Conservation (phyloP, 2,797 vertebrate genomes). For the Chaenodraco wilsoni region DNA sequence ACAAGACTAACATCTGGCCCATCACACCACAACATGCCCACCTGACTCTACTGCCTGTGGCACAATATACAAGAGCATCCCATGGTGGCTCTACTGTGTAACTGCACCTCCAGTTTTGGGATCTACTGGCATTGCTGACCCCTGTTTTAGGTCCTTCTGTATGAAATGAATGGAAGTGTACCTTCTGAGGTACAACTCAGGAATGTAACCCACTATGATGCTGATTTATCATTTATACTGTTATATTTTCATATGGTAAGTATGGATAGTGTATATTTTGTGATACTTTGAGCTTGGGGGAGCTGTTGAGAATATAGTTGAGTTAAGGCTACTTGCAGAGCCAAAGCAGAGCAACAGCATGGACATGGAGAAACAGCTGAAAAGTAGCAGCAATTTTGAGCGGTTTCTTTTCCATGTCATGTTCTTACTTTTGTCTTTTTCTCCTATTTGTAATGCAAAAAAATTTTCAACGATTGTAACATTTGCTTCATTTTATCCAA, state of each 20-base stretch:
- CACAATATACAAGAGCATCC: slow-evolving; percentile 67
- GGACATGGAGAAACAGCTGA: slow-evolving; percentile 64
- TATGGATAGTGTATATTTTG: slow-evolving; percentile 52
- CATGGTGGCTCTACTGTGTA: slow-evolving; percentile 60
- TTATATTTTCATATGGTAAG: slow-evolving; percentile 72
- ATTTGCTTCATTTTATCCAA: slow-evolving; percentile 48
- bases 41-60: slow-evolving; percentile 47
- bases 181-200: slow-evolving; percentile 51
- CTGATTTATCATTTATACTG: slow-evolving; percentile 54
- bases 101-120: slow-evolving; percentile 39
- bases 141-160: slow-evolving; percentile 21
- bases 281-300: slow-evolving; percentile 22
- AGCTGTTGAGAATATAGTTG: slow-evolving; percentile 49
- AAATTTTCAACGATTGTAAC: slow-evolving; percentile 34
- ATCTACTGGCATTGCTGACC: slow-evolving; percentile 11
- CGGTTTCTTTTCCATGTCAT: slow-evolving; percentile 64
- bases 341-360: slow-evolving; percentile 53
- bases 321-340: slow-evolving; percentile 46
- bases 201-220: slow-evolving; percentile 58
- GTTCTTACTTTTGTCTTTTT: slow-evolving; percentile 42
- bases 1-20: slow-evolving; percentile 71
- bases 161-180: slow-evolving; percentile 37
- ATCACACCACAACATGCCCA: slow-evolving; percentile 62
- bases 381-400: slow-evolving; percentile 78
- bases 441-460: slow-evolving; percentile 37